Base-by-base conservation (phyloP, 2,113 vertebrate species). In the Sterrhoptilus dennistouni region DNA sequence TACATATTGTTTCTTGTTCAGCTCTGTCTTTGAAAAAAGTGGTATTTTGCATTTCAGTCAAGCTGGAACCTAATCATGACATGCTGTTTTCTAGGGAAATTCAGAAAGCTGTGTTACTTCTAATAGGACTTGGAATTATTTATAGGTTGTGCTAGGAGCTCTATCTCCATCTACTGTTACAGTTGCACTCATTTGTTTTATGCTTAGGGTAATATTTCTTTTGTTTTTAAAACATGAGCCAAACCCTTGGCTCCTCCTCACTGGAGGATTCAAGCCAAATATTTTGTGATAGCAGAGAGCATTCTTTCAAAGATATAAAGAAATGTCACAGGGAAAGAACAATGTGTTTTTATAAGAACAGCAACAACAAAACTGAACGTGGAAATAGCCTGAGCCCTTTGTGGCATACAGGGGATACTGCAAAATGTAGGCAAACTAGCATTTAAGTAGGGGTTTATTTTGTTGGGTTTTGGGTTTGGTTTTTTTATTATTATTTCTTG, bases 91-190 rank as follows among this genome's bases (percentile, higher is more conserved):
- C 83, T 80, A 77, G 83, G 89, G 89, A 94, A 88, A 91, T 93
- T 92, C 60, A 77, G 79, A 91, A 91, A 88, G 74, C 84, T 79
- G 12, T 84, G 81, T 86, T 94, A 69, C 66, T 94, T 77, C 84
- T 93, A 68, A 64, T 63, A 80, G 44, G 40, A 61, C 79, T 93
- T 82, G 42, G 38, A 88, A 86, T 97, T 95, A 82, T 92, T 97
- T 93, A 57, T 89, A 44, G 89, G 40, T 86, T 93, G 77, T 96
- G 87, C 52, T 91, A 95, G 90, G 94, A 96, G 89, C 80, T 92
- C 92, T 97, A 64, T 95, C 93, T 97, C 94, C 78, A 95, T 90
- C 93, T 96, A 88, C 93, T 96, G 82, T 95, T 96, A 20, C 76
- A 93, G 93, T 49, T 90, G 78, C 57, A 66, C 56, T 83, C 45